Evolutionary conservation across 2,888 invertebrate species (phyloP), one percentile per base, ranked within the genome.

Genomic region (Standfussiana lucernea): DNA sequence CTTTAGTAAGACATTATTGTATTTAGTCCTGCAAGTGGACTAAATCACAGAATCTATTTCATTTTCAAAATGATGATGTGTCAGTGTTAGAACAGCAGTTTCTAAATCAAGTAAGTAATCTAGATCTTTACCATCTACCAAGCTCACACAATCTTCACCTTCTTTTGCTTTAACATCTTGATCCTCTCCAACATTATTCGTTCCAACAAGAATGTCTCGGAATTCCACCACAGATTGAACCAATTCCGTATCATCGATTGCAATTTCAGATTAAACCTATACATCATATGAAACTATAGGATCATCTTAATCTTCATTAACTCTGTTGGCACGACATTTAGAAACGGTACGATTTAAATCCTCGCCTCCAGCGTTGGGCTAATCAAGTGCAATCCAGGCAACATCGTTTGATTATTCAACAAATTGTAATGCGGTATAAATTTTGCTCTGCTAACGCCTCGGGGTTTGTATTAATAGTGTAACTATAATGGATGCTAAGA

Each of bases 341-440:
- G 75, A n/a, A 71, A 18, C 68, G 72, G 62, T 71, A 66, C 71
- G 59, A 86, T 86, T 84, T 86, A 83, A 84, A 79, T 83, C 79
- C 74, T 86, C 67, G 84, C 86, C 84, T 35, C 40, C 47, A 80
- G 82, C 80, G 62, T 47, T 77, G 64, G 50, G 28, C 72, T 82
- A 84, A 87, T 87, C 86, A 88, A 86, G 78, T 79, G 78, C 78
- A 86, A 75, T 84, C 81, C 74, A 72, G 69, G 84, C 87, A 69
- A 75, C 82, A 77, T 79, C 76, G 80, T 75, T 77, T 80, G 75
- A 83, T 86, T 80, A 81, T 84, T 72, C 79, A 83, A 76, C 75
- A 79, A 86, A 85, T 79, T 77, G 80, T 86, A 80, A 77, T 76
- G 73, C 50, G 69, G 75, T 81, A 87, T 87, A 87, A 77, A 86